Evolutionary conservation across 2,888 invertebrate species (phyloP).

Genomic region (Chymomyza amoena): DNA sequence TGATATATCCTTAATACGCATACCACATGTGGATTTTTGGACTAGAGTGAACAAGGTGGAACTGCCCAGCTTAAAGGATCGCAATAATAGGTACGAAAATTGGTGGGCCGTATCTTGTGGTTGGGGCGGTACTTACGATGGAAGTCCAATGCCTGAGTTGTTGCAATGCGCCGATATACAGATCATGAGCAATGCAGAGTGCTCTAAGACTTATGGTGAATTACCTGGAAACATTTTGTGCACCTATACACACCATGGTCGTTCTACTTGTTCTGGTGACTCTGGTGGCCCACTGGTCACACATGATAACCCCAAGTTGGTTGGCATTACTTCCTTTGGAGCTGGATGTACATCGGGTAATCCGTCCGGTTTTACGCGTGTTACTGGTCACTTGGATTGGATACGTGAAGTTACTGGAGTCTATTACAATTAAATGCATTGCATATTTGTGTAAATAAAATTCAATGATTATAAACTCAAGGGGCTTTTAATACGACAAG

Average conservation of each 20-base stretch:
- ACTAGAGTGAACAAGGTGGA: conserved; percentile 35
- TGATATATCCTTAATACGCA: conserved; percentile 58
- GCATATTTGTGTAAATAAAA: too few relatives aligned
- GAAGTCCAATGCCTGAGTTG: conserved; percentile 70
- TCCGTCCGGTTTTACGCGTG: conserved; percentile 46
- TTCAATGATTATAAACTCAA: too few relatives aligned
- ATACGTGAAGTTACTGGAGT: conserved; percentile 56
- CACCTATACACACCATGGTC: conserved; percentile 49
- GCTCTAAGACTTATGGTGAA: conserved; percentile 76
- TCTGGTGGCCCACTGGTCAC: conserved; percentile 77
- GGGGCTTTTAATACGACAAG: too few relatives aligned
- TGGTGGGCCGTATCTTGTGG: conserved; percentile 56
- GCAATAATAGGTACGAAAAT: conserved; percentile 36
- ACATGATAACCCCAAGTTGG: conserved; percentile 40
- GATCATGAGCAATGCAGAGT: conserved; percentile 68
- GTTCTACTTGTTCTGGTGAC: conserved; percentile 78
- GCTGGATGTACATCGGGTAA: conserved; percentile 43
- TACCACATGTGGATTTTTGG: conserved; percentile 56
- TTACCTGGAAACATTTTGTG: conserved; percentile 47
- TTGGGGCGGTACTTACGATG: conserved; percentile 59
- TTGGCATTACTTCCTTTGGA: conserved; percentile 61
- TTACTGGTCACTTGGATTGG: conserved; percentile 60
- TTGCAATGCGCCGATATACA: conserved; percentile 58
- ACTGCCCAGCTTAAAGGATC: conserved; percentile 46
- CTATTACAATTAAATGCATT: conserved; percentile 24